Conservation (phyloP, 1,140 invertebrate species). For the Conus betulinus region DNA sequence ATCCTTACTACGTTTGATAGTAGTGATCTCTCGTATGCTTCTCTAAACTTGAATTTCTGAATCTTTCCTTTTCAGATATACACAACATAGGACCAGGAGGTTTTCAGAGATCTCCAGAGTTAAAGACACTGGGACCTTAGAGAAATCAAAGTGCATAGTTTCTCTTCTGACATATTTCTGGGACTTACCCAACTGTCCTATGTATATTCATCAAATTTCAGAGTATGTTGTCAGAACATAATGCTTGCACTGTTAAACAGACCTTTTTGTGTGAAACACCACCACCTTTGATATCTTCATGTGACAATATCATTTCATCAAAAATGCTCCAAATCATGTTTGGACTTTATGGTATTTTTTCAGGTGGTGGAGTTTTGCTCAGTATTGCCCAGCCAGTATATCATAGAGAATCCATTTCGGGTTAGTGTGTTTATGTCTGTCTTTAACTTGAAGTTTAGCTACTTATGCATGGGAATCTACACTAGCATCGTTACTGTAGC, state of each 20-base stretch:
- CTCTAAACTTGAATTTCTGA: background rate
- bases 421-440: conserved; percentile 44
- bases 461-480: conserved; percentile 38
- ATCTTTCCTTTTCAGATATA: background rate
- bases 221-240: background rate
- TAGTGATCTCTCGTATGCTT: background rate
- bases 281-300: conserved; percentile 31
- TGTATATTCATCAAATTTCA: background rate
- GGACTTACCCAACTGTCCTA: background rate
- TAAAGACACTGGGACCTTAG: background rate
- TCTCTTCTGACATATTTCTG: background rate
- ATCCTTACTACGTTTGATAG: background rate
- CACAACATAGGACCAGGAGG: too few relatives aligned
- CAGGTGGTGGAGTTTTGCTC: conserved; percentile 44
- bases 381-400: conserved; percentile 28
- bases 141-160: background rate
- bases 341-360: conserved; percentile 43
- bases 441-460: conserved; percentile 44
- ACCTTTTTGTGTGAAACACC: background rate
- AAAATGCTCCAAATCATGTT: conserved; percentile 37
- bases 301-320: conserved; percentile 47
- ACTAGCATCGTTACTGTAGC: conserved; percentile 15
- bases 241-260: background rate
- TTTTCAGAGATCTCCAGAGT: background rate
- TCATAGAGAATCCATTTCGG: background rate